phyloP scores from a whole-genome alignment of 2,113 vertebrate genomes.

The Oreotrochilus melanogaster region DNA sequence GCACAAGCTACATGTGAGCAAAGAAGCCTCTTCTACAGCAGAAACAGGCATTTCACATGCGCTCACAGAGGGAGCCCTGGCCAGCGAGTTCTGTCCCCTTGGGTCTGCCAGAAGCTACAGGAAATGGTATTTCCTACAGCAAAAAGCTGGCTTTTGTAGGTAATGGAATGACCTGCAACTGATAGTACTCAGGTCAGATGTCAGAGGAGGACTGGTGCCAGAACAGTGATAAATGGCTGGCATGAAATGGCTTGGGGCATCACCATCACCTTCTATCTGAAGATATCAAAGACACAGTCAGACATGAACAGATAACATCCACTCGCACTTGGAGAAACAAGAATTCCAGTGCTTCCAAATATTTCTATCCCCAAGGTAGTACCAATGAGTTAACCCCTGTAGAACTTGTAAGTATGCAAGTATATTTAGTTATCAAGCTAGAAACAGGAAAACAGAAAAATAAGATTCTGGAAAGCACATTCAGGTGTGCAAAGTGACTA shows the following conservation, averaged over 20 bases:
- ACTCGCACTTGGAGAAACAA: slow-evolving; percentile 30
- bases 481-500: not conserved
- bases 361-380: slow-evolving; percentile 28
- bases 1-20: not conserved
- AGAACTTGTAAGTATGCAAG: not conserved
- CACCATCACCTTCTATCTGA: slow-evolving; percentile 53
- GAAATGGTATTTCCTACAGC: not conserved
- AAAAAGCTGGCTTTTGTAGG: slow-evolving; percentile 22
- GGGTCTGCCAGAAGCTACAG: not conserved
- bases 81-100: not conserved
- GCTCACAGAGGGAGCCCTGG: fast-evolving
- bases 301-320: slow-evolving; percentile 60
- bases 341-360: slow-evolving; percentile 53
- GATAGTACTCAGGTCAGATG: slow-evolving; percentile 61
- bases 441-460: not conserved
- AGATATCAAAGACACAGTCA: slow-evolving; percentile 33
- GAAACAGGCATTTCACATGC: not conserved
- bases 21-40: not conserved
- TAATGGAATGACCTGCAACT: slow-evolving; percentile 1
- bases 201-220: slow-evolving; percentile 57
- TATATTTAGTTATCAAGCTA: not conserved
- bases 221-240: slow-evolving; percentile 42
- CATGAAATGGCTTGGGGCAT: not conserved
- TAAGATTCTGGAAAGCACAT: not conserved
- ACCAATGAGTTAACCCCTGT: slow-evolving; percentile 2